Percentiles rank a stretch among this genome's conserved stretches.
These are phyloP conservation scores for Sphaerodactylus townsendi DNA, from an alignment of 2,113 vertebrate genomes.

Conservation along the genomic window DNA sequence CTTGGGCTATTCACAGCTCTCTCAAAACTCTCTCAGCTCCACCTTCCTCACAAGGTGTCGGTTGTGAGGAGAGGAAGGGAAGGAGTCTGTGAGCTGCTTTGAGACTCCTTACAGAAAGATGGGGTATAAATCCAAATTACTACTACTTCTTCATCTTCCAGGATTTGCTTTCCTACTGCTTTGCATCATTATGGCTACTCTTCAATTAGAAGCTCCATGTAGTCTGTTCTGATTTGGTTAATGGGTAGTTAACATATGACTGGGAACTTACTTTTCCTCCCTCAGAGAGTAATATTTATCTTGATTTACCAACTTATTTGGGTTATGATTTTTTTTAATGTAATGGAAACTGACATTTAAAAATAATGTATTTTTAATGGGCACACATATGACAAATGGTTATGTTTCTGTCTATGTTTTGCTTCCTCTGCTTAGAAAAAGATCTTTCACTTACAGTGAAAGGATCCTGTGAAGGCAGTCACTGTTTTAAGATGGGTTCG, in stretches of 20 bases:
- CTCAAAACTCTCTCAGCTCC: too few species aligned
- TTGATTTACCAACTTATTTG: not conserved
- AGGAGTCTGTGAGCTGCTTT: too few species aligned
- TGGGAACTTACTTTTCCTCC: not conserved
- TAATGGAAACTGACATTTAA: not conserved
- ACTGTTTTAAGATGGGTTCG: constrained; percentile 18
- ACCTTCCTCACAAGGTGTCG: too few species aligned
- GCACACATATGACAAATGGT: not conserved
- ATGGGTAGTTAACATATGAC: not conserved
- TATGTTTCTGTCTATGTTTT: not conserved
- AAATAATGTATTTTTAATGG: not conserved
- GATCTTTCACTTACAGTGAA: constrained; percentile 75
- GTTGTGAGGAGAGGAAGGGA: too few species aligned
- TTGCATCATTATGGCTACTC: not conserved
- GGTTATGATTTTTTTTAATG: not conserved
- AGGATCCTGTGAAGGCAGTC: constrained; percentile 75
- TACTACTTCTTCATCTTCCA: too few species aligned
- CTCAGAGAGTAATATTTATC: not conserved
- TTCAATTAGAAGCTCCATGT: not conserved
- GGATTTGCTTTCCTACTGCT: too few species aligned
- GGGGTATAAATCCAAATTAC: too few species aligned
- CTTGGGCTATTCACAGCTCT: too few species aligned
- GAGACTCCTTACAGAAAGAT: too few species aligned
- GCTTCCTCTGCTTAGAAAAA: constrained; percentile 55
- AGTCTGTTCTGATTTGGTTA: not conserved